These are phyloP conservation scores for Macrosoma leucophasiata DNA, from an alignment of 2,888 invertebrate species.

Conservation along the genomic window DNA sequence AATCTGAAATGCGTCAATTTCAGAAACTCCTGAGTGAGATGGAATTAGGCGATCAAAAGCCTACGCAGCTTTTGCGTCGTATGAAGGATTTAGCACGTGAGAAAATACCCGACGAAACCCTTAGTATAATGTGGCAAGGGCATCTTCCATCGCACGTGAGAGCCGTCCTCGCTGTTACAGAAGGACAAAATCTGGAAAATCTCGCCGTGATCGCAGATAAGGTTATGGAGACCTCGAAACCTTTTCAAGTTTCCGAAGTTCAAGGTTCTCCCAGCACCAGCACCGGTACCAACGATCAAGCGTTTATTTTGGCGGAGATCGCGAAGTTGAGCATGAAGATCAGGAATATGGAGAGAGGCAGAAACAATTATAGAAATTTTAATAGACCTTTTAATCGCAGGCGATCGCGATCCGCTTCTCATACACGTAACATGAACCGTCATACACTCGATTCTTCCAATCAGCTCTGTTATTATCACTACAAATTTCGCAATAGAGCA, in stretches of 20 bases:
- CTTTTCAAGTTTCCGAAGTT: too few species aligned
- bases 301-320: conserved; percentile 5
- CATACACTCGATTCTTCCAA: too few species aligned
- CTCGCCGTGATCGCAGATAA: conserved; percentile 18
- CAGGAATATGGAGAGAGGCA: not conserved
- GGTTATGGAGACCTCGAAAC: conserved; percentile 9
- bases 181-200: conserved; percentile 6
- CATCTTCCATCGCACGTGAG: conserved; percentile 12
- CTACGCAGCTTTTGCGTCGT: conserved; percentile 16
- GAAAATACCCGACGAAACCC: conserved; percentile 13
- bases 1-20: too few species aligned
- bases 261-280: too few species aligned
- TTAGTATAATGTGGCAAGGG: conserved; percentile 13
- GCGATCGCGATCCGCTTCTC: not conserved
- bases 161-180: conserved; percentile 13
- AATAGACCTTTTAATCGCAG: not conserved
- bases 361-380: too few species aligned
- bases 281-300: not conserved
- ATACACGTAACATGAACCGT: not conserved
- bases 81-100: conserved; percentile 17
- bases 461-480: conserved; percentile 22
- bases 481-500: conserved; percentile 10
- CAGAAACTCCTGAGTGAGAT: conserved; percentile 15
- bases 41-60: conserved; percentile 22
- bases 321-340: conserved; percentile 2